Conservation (phyloP, 2,888 invertebrate species). For the Tetragonisca angustula region DNA sequence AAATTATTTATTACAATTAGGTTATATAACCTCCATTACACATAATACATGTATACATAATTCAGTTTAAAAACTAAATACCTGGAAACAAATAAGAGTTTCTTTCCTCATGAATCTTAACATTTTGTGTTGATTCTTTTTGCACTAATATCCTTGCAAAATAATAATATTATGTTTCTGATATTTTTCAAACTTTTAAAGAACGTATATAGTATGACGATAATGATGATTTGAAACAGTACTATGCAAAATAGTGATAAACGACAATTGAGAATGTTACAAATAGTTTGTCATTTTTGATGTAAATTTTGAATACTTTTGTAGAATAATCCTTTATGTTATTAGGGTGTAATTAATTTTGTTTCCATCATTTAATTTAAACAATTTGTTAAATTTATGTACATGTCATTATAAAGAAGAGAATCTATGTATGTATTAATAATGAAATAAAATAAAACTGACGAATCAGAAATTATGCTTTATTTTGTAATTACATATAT, state of each 20-base stretch:
- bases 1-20: slow-evolving; percentile 5
- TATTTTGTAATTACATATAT: no score
- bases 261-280: not conserved
- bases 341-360: no score
- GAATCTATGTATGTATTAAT: no score
- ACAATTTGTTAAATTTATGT: no score
- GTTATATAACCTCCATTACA: slow-evolving; percentile 29
- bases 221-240: no score
- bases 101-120: slow-evolving; percentile 23
- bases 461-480: no score
- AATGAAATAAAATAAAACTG: no score
- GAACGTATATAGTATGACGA: no score
- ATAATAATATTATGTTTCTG: not conserved
- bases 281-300: not conserved
- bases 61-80: slow-evolving; percentile 28
- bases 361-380: no score
- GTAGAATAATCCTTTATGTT: no score
- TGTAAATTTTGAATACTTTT: not conserved
- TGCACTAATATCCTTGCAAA: slow-evolving; percentile 9
- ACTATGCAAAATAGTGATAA: not conserved
- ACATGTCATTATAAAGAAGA: no score
- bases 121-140: slow-evolving; percentile 13
- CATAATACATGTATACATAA: not conserved
- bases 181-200: not conserved
- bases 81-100: slow-evolving; percentile 40